Evolutionary conservation across 2,888 invertebrate species (phyloP), one percentile per base, ranked within the genome.

Genomic region (Aphidius colemani): DNA sequence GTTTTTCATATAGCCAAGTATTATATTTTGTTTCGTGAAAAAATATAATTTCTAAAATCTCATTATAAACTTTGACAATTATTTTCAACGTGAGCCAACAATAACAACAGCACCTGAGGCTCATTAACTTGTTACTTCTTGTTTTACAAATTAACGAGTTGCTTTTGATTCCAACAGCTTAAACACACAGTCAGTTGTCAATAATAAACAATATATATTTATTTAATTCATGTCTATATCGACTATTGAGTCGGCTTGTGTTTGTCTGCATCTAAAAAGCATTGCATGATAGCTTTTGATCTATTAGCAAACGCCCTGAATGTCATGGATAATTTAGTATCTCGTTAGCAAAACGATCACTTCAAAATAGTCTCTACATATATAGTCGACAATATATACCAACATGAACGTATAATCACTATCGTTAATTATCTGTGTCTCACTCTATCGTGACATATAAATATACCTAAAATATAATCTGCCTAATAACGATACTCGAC

Each of bases 281-380:
- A 61, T 58, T 30, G 30, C 41, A 65, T 53, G 59, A 58, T 57
- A 66, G 64, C 63, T 68, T 71, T 70, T 72, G 74, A 72, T 74
- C 72, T 70, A 72, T 74, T 70, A 71, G 70, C 71, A 67, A 64
- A 60, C 56, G 70, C 67, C 50, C 46, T 45, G 11, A 64, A 53
- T 45, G 59, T 59, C 59, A 53, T 60, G 53, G 63, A 58, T 66
- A 66, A 63, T 60, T 66, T 63, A 57, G 63, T 56, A 58, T 63
- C 58, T 51, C 63, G 62, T 63, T 60, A 55, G 55, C 55, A 53
- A 56, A 63, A 53, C 58, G 56, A 44, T 60, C 51, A 59, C 9
- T 56, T 39, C 50, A 7, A 30, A 30, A n/a, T 46, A 45, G 39
- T 18, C 55, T 18, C 55, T 13, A 8, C 40, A 30, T 7, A 41